A percentile compares a stretch with the other conserved stretches of the same genome.
Conservation (phyloP, 2,888 invertebrate species). For the Ochropleura plecta region DNA sequence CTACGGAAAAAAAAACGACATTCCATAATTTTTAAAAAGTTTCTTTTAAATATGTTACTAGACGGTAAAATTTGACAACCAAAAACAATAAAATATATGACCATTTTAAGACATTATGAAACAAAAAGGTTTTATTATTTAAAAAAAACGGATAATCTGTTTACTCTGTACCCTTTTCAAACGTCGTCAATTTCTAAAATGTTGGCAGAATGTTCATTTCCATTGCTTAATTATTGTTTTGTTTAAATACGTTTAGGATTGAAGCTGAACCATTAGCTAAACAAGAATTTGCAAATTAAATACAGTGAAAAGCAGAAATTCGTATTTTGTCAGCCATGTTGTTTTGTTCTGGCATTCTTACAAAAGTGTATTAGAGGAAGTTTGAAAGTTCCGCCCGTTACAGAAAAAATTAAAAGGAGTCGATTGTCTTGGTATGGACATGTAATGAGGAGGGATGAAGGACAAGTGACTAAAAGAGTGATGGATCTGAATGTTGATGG, state of each 20-base stretch:
- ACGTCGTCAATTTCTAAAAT: conserved; percentile 10
- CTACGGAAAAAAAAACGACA: no score
- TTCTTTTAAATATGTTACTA: no score
- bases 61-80: no score
- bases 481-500: no score
- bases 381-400: no score
- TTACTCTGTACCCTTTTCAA: conserved; percentile 12
- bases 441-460: no score
- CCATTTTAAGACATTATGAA: neutral
- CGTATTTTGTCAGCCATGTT: neutral
- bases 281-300: conserved; percentile 25
- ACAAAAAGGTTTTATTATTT: neutral
- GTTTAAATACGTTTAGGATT: conserved; percentile 5
- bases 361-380: neutral
- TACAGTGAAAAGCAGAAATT: conserved; percentile 12
- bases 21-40: no score
- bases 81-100: no score
- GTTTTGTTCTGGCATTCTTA: neutral
- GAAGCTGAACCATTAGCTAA: conserved; percentile 16
- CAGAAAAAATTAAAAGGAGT: no score
- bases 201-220: neutral
- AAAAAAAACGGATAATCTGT: neutral
- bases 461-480: no score
- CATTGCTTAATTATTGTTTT: conserved; percentile 31
- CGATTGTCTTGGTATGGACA: no score